These are phyloP conservation scores for Linurgus olivaceus DNA, from an alignment of 2,797 vertebrate genomes.

Conservation along the genomic window DNA sequence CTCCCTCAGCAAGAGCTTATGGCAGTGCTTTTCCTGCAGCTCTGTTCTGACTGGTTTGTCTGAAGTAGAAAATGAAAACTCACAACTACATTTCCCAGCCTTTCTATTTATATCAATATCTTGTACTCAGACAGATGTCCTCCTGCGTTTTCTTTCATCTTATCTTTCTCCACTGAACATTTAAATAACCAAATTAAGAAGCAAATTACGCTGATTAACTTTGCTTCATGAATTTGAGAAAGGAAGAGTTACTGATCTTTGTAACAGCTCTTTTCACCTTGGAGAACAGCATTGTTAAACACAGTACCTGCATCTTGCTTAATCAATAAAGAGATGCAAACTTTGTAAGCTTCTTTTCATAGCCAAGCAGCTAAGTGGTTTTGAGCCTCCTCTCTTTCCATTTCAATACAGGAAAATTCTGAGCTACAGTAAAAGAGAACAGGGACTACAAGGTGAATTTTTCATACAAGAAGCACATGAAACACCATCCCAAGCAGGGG, in stretches of 20 bases:
- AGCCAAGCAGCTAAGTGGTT: background rate
- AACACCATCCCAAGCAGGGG: background rate
- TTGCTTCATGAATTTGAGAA: background rate
- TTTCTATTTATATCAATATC: conserved; percentile 28
- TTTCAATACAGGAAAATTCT: background rate
- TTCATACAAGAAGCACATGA: background rate
- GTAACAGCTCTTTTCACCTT: background rate
- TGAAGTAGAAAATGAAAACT: conserved; percentile 4
- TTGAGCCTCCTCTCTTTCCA: background rate
- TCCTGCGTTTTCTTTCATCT: conserved; percentile 11
- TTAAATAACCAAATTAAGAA: conserved; percentile 5
- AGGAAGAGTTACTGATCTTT: background rate
- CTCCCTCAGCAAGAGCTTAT: conserved; percentile 52
- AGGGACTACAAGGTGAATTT: background rate
- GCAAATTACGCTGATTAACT: background rate
- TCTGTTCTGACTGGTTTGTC: background rate
- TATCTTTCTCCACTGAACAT: background rate
- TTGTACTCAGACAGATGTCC: background rate
- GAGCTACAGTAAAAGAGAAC: background rate
- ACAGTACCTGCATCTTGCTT: background rate
- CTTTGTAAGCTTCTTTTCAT: background rate
- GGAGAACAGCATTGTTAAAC: background rate
- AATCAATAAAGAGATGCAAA: background rate
- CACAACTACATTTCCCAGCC: background rate
- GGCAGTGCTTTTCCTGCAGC: background rate